Evolutionary conservation across 2,888 invertebrate genomes (phyloP), one percentile per base, ranked within the genome.

Genomic region (Mythimna loreyi): DNA sequence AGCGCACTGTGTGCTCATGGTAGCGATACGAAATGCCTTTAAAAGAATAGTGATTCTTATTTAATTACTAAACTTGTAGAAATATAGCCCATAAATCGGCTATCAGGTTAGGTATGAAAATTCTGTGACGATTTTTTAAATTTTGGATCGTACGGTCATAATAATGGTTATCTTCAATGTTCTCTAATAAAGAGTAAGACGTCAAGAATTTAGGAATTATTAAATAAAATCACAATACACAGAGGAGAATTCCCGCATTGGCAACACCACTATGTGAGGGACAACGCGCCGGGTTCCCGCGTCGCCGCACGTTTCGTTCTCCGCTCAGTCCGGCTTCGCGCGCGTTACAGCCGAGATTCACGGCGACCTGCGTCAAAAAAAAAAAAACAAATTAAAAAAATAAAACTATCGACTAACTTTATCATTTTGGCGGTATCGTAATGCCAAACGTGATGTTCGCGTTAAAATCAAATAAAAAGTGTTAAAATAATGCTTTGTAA

Each of bases 291-390:
- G 83, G 85, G 86, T 85, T 88, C 88, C 85, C 84, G 86, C 87
- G 87, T 81, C 40, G 74, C 75, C 71, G 64, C 63, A 66, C 73
- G 72, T 70, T 67, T 16, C 56, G 60, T 70, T 64, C 67, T 63
- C 30, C 82, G 85, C 86, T 91, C 91, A 91, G 93, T 92, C 91
- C 91, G 93, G 93, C 91, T 88, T 78, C 91, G 93, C 91, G 91
- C 91, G 92, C 91, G 92, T 77, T 84, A 87, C 87, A 84, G 92
- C 89, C 90, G 93, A 89, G 90, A 90, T 90, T 89, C 87, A 81
- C 78, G 86, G 89, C 80, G 88, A 83, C 62, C 72, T 78, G 67
- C 72, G 72, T 63, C 16, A 65, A 64, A 68, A 81, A 84, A 82
- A 84, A 82, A 80, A 81, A 83, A 73, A 75, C 80, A 80, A 77